Conservation (phyloP, 2,113 vertebrate genomes). For the Lepus timidus region DNA sequence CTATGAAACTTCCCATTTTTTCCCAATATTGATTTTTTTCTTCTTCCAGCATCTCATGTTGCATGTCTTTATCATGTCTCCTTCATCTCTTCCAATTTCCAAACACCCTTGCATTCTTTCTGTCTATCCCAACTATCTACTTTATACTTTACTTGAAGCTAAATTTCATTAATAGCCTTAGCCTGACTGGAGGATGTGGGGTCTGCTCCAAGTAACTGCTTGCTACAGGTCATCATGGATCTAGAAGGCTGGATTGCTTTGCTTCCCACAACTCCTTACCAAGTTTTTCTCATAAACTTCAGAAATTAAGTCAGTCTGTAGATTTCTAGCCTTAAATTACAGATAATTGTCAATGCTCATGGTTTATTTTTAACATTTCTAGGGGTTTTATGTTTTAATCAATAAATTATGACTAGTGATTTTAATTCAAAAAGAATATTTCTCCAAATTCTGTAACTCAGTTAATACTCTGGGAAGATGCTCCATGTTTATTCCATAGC, state of each 20-base stretch:
- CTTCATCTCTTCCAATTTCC: not conserved
- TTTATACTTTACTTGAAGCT: not conserved
- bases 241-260: not conserved
- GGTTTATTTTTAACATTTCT: constrained; percentile 2
- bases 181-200: not conserved
- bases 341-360: not conserved
- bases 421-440: constrained; percentile 25
- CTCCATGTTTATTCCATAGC: not conserved
- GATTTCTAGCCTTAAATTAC: not conserved
- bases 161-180: not conserved
- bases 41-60: not conserved
- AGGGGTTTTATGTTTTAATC: constrained; percentile 17
- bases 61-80: not conserved
- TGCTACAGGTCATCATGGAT: not conserved
- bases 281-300: not conserved
- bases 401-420: not conserved
- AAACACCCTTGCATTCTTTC: not conserved
- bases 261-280: not conserved
- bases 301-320: not conserved
- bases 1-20: not conserved
- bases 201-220: not conserved
- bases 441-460: constrained; percentile 8
- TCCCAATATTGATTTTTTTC: not conserved
- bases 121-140: not conserved
- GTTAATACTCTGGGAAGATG: not conserved